Conservation (phyloP, 2,888 invertebrate genomes). For the Ligdia adustata region DNA sequence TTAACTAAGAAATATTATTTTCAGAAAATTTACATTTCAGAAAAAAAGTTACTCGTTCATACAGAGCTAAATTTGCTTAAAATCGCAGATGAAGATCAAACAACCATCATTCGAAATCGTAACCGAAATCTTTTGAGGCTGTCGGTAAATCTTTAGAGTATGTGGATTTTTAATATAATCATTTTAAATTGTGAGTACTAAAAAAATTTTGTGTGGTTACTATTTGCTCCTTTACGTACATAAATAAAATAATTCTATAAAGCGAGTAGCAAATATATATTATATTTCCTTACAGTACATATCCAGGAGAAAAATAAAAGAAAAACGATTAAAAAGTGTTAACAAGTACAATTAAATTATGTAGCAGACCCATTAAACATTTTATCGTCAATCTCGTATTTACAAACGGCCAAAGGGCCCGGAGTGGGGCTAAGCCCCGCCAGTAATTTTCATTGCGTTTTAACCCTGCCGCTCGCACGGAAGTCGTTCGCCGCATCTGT, state of each 20-base stretch:
- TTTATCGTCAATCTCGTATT: constrained; percentile 38
- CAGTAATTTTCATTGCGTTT: constrained; percentile 70
- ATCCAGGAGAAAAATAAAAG: constrained; percentile 1
- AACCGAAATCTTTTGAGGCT: no score
- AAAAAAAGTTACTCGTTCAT: background rate
- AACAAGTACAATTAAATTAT: constrained; percentile 20
- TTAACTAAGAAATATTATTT: constrained; percentile 3
- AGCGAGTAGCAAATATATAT: no score
- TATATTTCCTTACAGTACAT: no score
- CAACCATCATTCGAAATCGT: no score
- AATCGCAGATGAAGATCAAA: no score
- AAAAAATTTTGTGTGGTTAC: no score
- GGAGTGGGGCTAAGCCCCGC: constrained; percentile 43
- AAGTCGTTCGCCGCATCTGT: constrained; percentile 77
- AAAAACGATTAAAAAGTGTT: constrained; percentile 17
- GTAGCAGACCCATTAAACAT: constrained; percentile 22
- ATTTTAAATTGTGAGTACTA: no score
- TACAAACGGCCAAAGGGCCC: constrained; percentile 40
- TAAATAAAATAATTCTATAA: no score
- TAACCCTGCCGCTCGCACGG: constrained; percentile 49
- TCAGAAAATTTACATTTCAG: background rate
- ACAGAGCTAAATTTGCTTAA: no score
- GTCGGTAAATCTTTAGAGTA: no score
- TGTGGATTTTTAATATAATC: no score
- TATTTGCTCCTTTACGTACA: no score